Base-by-base conservation (phyloP, 2,888 invertebrate species). In the Tetragonula carbonaria region DNA sequence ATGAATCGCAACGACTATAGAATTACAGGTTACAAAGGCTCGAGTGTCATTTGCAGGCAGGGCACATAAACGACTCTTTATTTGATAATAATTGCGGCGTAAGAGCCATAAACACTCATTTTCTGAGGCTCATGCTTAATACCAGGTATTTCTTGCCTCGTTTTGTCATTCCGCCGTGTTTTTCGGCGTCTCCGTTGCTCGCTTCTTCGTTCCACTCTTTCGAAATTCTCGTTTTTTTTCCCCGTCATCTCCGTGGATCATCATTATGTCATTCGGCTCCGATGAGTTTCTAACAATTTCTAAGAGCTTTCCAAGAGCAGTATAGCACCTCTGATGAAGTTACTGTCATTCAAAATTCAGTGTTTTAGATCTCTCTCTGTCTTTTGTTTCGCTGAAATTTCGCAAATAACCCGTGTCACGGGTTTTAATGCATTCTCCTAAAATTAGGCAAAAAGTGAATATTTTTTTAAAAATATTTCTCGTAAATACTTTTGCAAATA, bases 21-120 rank as follows among this genome's bases (percentile, higher is more conserved):
- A 92, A 92, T 92, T 91, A 90, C 83, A 76, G 90, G 89, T 87
- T 90, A 86, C 85, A 83, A 88, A 91, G 73, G 81, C 90, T 88
- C 87, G 88, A 89, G 91, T 93, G 93, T 93, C 93, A 93, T 93
- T 93, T 93, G 88, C 84, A 78, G 84, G 85, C 87, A 86, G 85
- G 73, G 70, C 80, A 84, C 86, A 78, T 93, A 93, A 93, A 93
- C 91, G 92, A 92, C 87, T 91, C 93, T 93, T 93, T 92, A 93
- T 93, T 93, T 89, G 93, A 93, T 93, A 93, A 93, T 93, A 93
- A 93, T 93, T 93, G 91, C 91, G 85, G 85, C 85, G 79, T 86
- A 90, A 90, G 86, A 87, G 85, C 87, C 86, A 90, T 91, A 93
- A 93, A 92, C 89, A 92, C 90, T 91, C 88, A 92, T 92, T 92